A percentile compares a stretch with the other conserved stretches of the same genome.
phyloP scores from a whole-genome alignment of 2,888 invertebrate species.

The Drosophila robusta region DNA sequence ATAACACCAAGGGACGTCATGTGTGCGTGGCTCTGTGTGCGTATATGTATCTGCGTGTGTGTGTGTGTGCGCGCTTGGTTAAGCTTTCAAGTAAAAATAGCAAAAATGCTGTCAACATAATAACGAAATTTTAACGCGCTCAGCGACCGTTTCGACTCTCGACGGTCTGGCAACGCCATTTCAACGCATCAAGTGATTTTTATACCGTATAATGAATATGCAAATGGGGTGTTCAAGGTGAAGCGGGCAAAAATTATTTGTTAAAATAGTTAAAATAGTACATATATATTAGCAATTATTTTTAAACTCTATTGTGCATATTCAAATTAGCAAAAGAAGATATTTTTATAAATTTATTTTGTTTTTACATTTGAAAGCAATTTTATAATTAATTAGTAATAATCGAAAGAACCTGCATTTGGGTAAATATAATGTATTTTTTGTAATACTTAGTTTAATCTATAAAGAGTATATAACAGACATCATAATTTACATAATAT shows the following conservation, averaged over 20 bases:
- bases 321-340: too few species aligned
- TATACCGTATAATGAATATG: conserved; percentile 18
- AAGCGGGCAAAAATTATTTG: too few species aligned
- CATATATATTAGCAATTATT: too few species aligned
- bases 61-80: conserved; percentile 67
- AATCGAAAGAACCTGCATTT: too few species aligned
- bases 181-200: conserved; percentile 72
- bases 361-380: too few species aligned
- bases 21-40: conserved; percentile 14
- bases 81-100: conserved; percentile 82
- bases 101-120: conserved; percentile 81
- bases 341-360: too few species aligned
- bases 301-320: too few species aligned
- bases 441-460: not conserved
- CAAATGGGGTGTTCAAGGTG: conserved; percentile 3
- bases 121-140: conserved; percentile 79
- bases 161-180: conserved; percentile 67
- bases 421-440: too few species aligned
- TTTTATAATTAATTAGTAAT: too few species aligned
- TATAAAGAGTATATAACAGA: not conserved
- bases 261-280: too few species aligned
- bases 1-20: conserved; percentile 72
- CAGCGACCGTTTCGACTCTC: conserved; percentile 58
- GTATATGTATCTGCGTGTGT: conserved; percentile 23
- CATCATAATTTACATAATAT: too few species aligned